Base-by-base conservation (phyloP, 2,888 invertebrate species). In the Athalia circularis region DNA sequence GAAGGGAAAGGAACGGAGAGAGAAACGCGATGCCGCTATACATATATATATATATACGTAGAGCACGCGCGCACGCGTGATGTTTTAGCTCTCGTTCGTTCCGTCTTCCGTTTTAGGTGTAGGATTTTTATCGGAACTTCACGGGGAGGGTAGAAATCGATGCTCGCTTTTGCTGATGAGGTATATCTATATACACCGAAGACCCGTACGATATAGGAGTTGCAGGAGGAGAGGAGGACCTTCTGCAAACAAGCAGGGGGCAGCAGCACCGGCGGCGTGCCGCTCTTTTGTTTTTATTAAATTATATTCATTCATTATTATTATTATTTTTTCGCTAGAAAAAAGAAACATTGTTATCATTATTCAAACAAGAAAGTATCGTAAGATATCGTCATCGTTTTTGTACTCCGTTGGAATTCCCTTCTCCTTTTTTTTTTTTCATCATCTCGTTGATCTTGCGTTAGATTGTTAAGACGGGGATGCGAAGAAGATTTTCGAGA, bases 81-180 rank as follows among this genome's bases (percentile, higher is more conserved):
- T 29, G 29, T 29, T 29, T 29, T 29, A 29, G 29, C 29, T 29
- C 29, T 29, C 4, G 8, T 13, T 13, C 52, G 13, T 29, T 52
- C 52, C 11, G n/a, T 29, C 54, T 3, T 8, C 6, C 75, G 75
- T 75, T 64, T 64, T 64, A 15, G 62, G 15, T 64, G 62, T 52
- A 6, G 61, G 75, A 75, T 75, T 75, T 75, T 75, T 75, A 75
- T 75, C 75, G 62, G 62, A 75, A 75, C 75, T 62, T 52, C 29
- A 29, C 29, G 29, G 29, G 29, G n/a, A 50, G 75, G 70, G 52
- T 9, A 15, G 45, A 75, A 75, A 75, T 75, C 75, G 75, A 75
- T 75, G 75, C 62, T 62, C 62, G 13, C 11, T 9, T 11, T 11
- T 11, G 54, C 54, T 54, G 5, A n/a, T 7, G n/a, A 54, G 1